Conservation (phyloP, 2,888 invertebrate species). For the Caradrina clavipalpis region DNA sequence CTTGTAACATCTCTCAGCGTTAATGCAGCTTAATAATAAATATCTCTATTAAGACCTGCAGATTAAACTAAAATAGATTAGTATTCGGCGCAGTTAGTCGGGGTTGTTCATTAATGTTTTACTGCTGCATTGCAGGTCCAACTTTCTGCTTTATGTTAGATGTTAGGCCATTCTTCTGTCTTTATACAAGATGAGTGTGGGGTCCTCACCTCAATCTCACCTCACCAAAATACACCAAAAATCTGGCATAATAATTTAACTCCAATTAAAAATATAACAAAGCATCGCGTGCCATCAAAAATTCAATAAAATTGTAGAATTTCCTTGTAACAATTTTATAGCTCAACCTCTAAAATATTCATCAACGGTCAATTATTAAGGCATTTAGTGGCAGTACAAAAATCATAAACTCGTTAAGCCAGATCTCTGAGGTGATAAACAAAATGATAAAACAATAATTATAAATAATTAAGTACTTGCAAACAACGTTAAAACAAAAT, state of each 20-base stretch:
- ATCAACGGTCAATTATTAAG: neutral
- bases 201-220: too few relatives aligned
- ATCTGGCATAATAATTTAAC: too few relatives aligned
- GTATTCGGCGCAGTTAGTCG: constrained; percentile 23
- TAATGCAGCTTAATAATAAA: neutral
- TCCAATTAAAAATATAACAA: too few relatives aligned
- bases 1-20: too few relatives aligned
- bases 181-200: too few relatives aligned
- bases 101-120: constrained; percentile 8
- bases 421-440: constrained; percentile 4
- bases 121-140: constrained; percentile 42
- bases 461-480: constrained; percentile 28
- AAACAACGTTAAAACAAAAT: constrained; percentile 31
- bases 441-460: constrained; percentile 26
- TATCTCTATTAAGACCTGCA: neutral
- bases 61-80: constrained; percentile 5
- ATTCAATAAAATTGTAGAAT: neutral
- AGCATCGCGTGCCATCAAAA: neutral
- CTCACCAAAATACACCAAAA: too few relatives aligned
- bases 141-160: constrained; percentile 8
- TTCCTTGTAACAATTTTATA: neutral
- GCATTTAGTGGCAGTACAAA: neutral
- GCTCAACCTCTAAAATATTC: neutral
- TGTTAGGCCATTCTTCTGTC: neutral
- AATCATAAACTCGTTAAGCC: neutral